Base-by-base conservation (phyloP, 2,797 vertebrate genomes). In the Rhynchotus rufescens region DNA sequence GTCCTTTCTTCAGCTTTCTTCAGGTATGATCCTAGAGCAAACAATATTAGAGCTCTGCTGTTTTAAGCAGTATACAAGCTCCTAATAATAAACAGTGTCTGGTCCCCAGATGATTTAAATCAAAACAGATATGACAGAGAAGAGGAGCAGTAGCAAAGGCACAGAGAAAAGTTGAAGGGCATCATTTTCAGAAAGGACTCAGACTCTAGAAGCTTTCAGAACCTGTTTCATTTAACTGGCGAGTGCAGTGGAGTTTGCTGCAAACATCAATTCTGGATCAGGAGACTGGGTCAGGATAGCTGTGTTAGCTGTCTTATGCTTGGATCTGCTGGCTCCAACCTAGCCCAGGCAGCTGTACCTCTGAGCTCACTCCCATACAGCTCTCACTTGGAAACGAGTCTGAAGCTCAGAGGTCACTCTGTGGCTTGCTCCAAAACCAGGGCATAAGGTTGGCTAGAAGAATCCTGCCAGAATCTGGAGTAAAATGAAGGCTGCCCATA, bases 101-200 rank as follows among this genome's bases (percentile, higher is more conserved):
- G 69, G 56, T 89, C 77, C 34, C 71, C 69, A 51, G 56, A 76
- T 71, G 51, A 56, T 9, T 83, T 87, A 80, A 89, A 92, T 88
- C 91, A 93, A 94, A 91, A 76, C 20, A 78, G 54, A 75, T 42
- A 38, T 72, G 77, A 65, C 42, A 79, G 47, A 83, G n/a, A 62
- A 80, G 15, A 62, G 47, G n/a, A 84, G 56, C 23, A 80, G 56
- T 60, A 81, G 76, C 32, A 88, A 64, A 93, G 61, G 10, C 66
- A 89, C 80, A 80, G 34, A 44, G 17, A 81, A 47, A 86, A 86
- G 67, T 79, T 59, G 52, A 92, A 92, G 56, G 34, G 34, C n/a
- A 22, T 69, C 0, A 4, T 76, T 89, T 75, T 89, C 44, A 76
- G 26, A 51, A 21, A 54, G 42, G 11, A 15, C 15, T 82, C 6